phyloP scores from a whole-genome alignment of 2,113 vertebrate species.

The Malurus alboscapulatus region DNA sequence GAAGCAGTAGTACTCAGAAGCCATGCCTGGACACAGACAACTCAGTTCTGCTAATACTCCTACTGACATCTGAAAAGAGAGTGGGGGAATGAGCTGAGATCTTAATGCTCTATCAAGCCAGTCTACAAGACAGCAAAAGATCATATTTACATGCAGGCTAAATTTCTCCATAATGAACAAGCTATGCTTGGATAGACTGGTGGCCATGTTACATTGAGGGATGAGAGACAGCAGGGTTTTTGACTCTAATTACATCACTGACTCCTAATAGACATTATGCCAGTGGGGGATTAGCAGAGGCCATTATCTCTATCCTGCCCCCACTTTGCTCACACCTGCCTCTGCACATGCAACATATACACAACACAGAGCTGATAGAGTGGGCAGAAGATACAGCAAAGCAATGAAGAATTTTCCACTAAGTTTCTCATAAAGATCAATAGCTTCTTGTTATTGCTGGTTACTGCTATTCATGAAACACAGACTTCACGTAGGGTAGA shows the following conservation, averaged over 20 bases:
- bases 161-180: neutral
- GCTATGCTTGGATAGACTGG: neutral
- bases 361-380: neutral
- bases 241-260: constrained; percentile 29
- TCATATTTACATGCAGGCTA: neutral
- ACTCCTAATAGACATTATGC: constrained; percentile 19
- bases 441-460: neutral
- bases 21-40: neutral
- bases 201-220: neutral
- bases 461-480: neutral
- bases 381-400: neutral
- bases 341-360: neutral
- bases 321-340: constrained; percentile 35
- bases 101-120: neutral
- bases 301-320: constrained; percentile 23
- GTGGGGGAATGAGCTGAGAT: neutral
- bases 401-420: neutral
- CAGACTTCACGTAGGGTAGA: neutral
- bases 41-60: neutral
- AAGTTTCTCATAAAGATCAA: neutral
- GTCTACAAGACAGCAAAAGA: neutral
- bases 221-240: constrained; percentile 10
- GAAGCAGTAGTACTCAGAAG: neutral
- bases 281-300: constrained; percentile 16
- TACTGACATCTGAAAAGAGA: neutral